Percentiles rank a stretch among this genome's conserved stretches.
phyloP scores from a whole-genome alignment of 1,140 invertebrate species.

The Globodera ellingtonae region DNA sequence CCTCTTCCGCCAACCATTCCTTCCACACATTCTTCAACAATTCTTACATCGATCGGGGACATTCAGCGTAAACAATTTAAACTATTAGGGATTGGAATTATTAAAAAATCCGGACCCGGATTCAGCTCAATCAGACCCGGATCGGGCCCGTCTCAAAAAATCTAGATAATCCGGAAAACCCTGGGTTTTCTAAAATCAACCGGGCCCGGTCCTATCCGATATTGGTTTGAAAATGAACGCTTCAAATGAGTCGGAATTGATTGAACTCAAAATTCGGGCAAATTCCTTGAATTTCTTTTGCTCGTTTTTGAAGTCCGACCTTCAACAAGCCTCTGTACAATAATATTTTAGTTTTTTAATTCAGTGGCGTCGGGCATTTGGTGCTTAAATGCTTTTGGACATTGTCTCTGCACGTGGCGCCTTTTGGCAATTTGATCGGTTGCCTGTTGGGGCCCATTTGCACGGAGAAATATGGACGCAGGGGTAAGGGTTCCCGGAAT shows the following conservation, averaged over 20 bases:
- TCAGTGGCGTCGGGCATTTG: not conserved
- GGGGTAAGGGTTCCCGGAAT: not conserved
- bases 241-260: too few species aligned
- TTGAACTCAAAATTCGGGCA: too few species aligned
- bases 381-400: slow-evolving; percentile 5
- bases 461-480: not conserved
- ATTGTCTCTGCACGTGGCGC: not conserved
- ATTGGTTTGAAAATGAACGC: too few species aligned
- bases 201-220: too few species aligned
- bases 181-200: too few species aligned
- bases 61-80: not conserved
- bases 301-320: too few species aligned
- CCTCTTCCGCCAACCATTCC: not conserved
- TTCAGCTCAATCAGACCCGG: too few species aligned
- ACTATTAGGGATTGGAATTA: not conserved
- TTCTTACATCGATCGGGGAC: slow-evolving; percentile 11
- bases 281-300: too few species aligned
- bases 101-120: too few species aligned
- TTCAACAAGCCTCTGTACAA: too few species aligned
- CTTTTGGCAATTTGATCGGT: slow-evolving; percentile 3
- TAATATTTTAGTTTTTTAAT: not conserved
- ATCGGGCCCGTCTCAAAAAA: too few species aligned
- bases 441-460: not conserved
- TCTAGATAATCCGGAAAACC: too few species aligned
- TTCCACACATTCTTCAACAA: slow-evolving; percentile 13